Conservation (phyloP, 2,113 vertebrate species). For the rabbit (Oryctolagus cuniculus) region mOryCun1.1 NC_091439.1:99870501-99871000, state of each 20-base stretch:
- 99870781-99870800: slow-evolving; percentile 39
- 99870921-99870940: slow-evolving; percentile 61
- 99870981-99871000: slow-evolving; percentile 53
- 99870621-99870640: neutral
- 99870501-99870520: slow-evolving; percentile 45
- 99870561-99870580: slow-evolving; percentile 12
- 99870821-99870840: slow-evolving; percentile 10
- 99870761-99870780: slow-evolving; percentile 30
- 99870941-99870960: neutral
- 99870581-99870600: slow-evolving; percentile 49
- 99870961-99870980: slow-evolving; percentile 26
- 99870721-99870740: slow-evolving; percentile 77
- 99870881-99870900: slow-evolving; percentile 26
- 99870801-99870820: neutral
- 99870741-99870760: slow-evolving; percentile 49
- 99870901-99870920: slow-evolving; percentile 64
- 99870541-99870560: slow-evolving; percentile 15
- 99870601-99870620: slow-evolving; percentile 59
- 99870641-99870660: slow-evolving; percentile 73
- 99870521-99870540: neutral
- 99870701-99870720: slow-evolving; percentile 70
- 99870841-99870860: neutral
- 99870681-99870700: slow-evolving; percentile 77
- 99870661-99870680: slow-evolving; percentile 62
- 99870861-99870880: neutral